Base-by-base conservation (phyloP, 1,140 invertebrate genomes). In the Parasteatoda tepidariorum region DNA sequence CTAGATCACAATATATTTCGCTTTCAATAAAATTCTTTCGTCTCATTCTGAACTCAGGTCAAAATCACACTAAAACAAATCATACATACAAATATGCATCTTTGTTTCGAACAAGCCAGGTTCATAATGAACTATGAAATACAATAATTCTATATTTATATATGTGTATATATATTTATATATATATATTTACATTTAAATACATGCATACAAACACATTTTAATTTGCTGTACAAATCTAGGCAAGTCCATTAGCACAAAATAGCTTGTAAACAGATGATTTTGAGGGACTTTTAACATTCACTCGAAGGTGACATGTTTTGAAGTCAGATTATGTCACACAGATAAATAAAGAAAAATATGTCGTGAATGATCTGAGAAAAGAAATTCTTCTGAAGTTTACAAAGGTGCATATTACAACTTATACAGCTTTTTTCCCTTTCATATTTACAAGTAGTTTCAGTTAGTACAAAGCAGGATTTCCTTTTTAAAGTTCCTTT, bases 41-140 rank as follows among this genome's bases (percentile, higher is more conserved):
- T 62, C 61, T 81, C 55, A 38, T 59, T 48, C 24, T 31, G 28
- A 57, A 73, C 61, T 68, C 31, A 24, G 48, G 54, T 34, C 57
- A n/a, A 54, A 83, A 73, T 83, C 59, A 83, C 57, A 55, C 33
- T 41, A 71, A 82, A 59, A 82, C 64, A 82, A 79, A 75, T 75
- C 18, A 75, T 61, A 75, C 71, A 75, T 48, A 59, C 57, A 41
- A 54, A 30, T 62, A 61, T 61, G 71, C 68, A 28, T 71, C 26
- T 64, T 64, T 64, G 59, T 61, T 76, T 64, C 48, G 24, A 62
- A 76, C 61, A 78, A 31, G 48, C 75, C 38, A 62, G 61, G 38
- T 66, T 30, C 61, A 33, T 67, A 55, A 78, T 78, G 75, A 78
- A 55, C 62, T 54, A 55, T 62, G 59, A 78, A 78, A 66, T 67